A percentile compares a stretch with the other conserved stretches of the same genome.
These are phyloP conservation scores for Ptychoptera albimana DNA, from an alignment of 2,888 invertebrate species.

Conservation along the genomic window DNA sequence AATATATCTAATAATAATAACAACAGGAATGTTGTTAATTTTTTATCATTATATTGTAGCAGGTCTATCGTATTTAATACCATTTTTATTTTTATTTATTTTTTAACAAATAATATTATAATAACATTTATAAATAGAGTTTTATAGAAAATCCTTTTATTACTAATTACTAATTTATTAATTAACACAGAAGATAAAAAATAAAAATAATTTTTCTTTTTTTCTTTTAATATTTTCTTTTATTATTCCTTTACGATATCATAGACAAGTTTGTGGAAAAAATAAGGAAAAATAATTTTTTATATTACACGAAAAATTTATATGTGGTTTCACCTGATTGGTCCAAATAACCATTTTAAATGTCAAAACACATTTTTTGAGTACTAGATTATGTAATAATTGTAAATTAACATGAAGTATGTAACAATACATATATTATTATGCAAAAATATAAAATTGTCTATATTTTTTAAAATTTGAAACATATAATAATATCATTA, in stretches of 20 bases:
- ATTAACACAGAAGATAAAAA: neutral
- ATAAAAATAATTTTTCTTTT: neutral
- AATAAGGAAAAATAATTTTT: too few species aligned
- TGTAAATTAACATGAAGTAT: too few species aligned
- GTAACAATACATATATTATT: too few species aligned
- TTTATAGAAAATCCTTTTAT: neutral
- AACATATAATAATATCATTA: too few species aligned
- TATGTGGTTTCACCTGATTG: conserved; percentile 37
- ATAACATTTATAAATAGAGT: neutral
- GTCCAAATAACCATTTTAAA: conserved; percentile 31
- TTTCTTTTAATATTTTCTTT: neutral
- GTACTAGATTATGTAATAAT: too few species aligned
- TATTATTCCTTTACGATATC: neutral
- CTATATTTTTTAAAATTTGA: too few species aligned
- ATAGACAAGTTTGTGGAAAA: neutral
- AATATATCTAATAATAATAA: conserved; percentile 50
- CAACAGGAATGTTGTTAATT: conserved; percentile 48
- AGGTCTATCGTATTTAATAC: conserved; percentile 32
- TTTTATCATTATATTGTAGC: conserved; percentile 41
- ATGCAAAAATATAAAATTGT: too few species aligned
- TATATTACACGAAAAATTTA: neutral
- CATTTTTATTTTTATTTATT: conserved; percentile 4
- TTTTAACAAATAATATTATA: neutral
- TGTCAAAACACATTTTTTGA: neutral
- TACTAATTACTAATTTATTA: neutral